Evolutionary conservation across 2,888 invertebrate genomes (phyloP).

Genomic region (Pecten maximus): DNA sequence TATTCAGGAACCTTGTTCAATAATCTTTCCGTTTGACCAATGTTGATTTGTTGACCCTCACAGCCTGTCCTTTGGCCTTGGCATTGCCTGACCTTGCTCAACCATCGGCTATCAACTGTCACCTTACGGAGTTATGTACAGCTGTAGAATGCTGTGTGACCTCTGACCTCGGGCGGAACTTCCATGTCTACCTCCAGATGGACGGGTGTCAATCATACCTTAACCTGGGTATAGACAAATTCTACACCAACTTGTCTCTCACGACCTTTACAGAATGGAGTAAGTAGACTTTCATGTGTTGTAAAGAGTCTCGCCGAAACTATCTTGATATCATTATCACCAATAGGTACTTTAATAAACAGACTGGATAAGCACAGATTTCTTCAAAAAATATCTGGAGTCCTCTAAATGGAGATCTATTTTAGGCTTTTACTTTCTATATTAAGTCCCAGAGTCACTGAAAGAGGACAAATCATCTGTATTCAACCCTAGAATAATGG

Average conservation of each 20-base stretch:
- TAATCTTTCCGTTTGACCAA: neutral
- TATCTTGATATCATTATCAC: too few species aligned
- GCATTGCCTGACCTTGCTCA: slow-evolving; percentile 39
- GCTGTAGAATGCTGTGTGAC: slow-evolving; percentile 57
- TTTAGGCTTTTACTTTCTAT: too few species aligned
- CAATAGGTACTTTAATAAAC: too few species aligned
- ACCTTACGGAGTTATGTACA: slow-evolving; percentile 55
- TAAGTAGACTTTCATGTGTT: too few species aligned
- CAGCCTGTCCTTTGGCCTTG: slow-evolving; percentile 54
- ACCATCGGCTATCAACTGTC: slow-evolving; percentile 49
- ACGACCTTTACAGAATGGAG: neutral
- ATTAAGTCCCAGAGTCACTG: too few species aligned
- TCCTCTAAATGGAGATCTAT: too few species aligned
- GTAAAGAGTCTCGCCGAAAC: too few species aligned
- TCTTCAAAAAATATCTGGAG: neutral
- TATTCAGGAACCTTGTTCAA: too few species aligned
- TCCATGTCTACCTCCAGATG: slow-evolving; percentile 52
- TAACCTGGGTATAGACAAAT: slow-evolving; percentile 55
- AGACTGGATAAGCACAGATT: too few species aligned
- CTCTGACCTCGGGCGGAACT: slow-evolving; percentile 46
- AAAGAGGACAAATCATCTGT: too few species aligned
- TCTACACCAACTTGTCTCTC: slow-evolving; percentile 44
- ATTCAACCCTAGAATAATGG: too few species aligned
- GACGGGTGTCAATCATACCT: slow-evolving; percentile 55
- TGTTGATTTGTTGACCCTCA: neutral